These are phyloP conservation scores for Augochlorella aurata DNA, from an alignment of 2,888 invertebrate species.

Conservation along the genomic window DNA sequence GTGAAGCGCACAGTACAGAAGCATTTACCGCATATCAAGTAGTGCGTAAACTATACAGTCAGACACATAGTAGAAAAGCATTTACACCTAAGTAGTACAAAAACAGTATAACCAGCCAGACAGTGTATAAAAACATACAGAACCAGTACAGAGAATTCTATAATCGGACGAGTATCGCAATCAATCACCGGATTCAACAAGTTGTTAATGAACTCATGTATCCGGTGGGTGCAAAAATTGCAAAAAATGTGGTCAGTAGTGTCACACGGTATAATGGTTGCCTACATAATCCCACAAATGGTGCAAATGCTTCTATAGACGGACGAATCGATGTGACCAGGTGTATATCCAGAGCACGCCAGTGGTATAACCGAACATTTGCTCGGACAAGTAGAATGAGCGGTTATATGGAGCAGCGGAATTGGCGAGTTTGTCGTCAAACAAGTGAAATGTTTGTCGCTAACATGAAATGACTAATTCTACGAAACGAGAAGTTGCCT, in stretches of 20 bases:
- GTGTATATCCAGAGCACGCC: background rate
- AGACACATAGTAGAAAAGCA: too few species aligned
- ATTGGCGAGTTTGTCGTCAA: background rate
- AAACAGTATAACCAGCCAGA: background rate
- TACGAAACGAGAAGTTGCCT: background rate
- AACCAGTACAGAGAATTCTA: too few species aligned
- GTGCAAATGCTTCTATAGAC: background rate
- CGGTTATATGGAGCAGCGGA: background rate
- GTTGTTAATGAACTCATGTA: too few species aligned
- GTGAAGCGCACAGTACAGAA: background rate
- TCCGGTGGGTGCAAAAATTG: background rate
- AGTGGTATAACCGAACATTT: slow-evolving; percentile 5
- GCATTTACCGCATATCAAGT: background rate
- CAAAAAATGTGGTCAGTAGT: background rate
- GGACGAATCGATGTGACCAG: background rate
- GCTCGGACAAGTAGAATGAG: slow-evolving; percentile 9
- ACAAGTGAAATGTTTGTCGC: background rate
- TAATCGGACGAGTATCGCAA: too few species aligned
- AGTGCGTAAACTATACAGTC: background rate
- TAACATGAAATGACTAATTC: background rate
- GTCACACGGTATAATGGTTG: background rate
- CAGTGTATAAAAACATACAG: too few species aligned
- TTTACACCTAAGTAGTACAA: background rate
- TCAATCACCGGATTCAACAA: too few species aligned
- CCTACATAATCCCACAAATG: background rate